Evolutionary conservation across 1,140 invertebrate species (phyloP).

Genomic region (Pogonomyrmex californicus): DNA sequence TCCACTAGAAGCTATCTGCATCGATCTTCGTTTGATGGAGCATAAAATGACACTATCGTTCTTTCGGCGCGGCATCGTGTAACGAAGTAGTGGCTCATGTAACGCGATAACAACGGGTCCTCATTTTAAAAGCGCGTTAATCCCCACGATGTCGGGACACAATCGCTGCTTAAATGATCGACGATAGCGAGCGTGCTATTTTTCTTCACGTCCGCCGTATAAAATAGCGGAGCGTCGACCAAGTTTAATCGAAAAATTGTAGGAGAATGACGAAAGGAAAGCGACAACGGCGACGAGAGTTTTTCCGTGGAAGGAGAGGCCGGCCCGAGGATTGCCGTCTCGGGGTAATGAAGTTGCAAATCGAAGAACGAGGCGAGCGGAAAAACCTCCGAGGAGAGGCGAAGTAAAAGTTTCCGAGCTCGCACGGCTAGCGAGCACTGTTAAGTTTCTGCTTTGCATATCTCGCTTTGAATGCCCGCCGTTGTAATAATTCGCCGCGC

Average conservation of each 20-base stretch:
- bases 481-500: slow-evolving; percentile 16
- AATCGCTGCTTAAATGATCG: slow-evolving; percentile 38
- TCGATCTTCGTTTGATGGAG: slow-evolving; percentile 57
- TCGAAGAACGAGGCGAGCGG: slow-evolving; percentile 50
- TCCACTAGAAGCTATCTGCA: slow-evolving; percentile 20
- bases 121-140: slow-evolving; percentile 43
- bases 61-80: slow-evolving; percentile 32
- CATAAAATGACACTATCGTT: slow-evolving; percentile 57
- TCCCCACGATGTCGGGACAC: neutral
- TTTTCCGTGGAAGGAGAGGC: slow-evolving; percentile 22
- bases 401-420: slow-evolving; percentile 63
- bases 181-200: slow-evolving; percentile 5
- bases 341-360: slow-evolving; percentile 73
- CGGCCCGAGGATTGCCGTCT: slow-evolving; percentile 10
- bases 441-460: slow-evolving; percentile 67
- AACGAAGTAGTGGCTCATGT: slow-evolving; percentile 36
- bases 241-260: slow-evolving; percentile 69
- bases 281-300: slow-evolving; percentile 46
- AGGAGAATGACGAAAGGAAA: neutral
- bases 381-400: slow-evolving; percentile 34
- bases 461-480: slow-evolving; percentile 53
- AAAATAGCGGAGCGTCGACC: slow-evolving; percentile 8
- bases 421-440: slow-evolving; percentile 4
- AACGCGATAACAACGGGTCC: slow-evolving; percentile 18
- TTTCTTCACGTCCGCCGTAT: neutral